These are phyloP conservation scores for Polietes domitor DNA, from an alignment of 2,888 invertebrate species.

Conservation along the genomic window DNA sequence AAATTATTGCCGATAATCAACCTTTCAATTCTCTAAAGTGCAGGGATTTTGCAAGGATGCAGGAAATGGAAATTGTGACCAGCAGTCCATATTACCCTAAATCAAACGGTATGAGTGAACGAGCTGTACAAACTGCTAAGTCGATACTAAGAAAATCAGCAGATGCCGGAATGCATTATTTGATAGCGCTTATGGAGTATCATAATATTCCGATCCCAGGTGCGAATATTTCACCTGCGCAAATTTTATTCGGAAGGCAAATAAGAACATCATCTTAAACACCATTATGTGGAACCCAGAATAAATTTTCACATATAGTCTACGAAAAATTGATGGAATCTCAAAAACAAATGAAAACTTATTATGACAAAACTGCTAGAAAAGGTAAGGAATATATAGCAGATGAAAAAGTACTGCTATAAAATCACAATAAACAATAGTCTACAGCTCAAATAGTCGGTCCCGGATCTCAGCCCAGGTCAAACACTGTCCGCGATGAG, in stretches of 20 bases:
- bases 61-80: constrained; percentile 1
- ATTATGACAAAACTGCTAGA: background rate
- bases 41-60: background rate
- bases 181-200: no score
- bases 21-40: background rate
- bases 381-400: background rate
- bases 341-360: background rate
- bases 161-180: no score
- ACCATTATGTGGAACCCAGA: background rate
- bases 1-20: background rate
- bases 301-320: background rate
- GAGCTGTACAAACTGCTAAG: constrained; percentile 4
- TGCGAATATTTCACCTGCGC: no score
- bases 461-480: background rate
- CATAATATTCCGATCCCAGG: no score
- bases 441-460: background rate
- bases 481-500: background rate
- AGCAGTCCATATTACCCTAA: constrained; percentile 20
- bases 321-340: background rate
- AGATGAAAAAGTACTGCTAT: background rate
- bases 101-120: constrained; percentile 12
- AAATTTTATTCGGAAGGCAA: no score
- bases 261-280: no score
- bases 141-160: background rate
- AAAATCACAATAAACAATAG: background rate